Evolutionary conservation across 2,113 vertebrate genomes (phyloP).

Genomic region (Columba livia): DNA sequence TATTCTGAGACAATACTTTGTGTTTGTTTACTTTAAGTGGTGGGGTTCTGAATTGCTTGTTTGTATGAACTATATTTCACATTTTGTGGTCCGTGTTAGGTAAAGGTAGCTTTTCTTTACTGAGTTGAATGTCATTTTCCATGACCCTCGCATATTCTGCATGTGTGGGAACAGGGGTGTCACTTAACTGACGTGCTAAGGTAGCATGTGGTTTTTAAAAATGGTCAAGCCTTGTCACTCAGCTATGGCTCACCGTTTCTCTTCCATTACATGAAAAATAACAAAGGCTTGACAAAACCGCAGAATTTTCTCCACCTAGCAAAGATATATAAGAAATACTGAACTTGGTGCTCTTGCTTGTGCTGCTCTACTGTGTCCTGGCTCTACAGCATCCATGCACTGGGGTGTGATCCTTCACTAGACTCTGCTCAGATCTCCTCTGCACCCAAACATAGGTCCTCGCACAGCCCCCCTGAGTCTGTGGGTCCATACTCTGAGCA

Average conservation of each 20-base stretch:
- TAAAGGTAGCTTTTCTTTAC: neutral
- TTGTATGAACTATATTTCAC: neutral
- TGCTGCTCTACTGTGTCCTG: neutral
- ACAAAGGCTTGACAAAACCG: neutral
- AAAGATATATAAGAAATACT: neutral
- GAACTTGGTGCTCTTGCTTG: neutral
- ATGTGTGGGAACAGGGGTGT: neutral
- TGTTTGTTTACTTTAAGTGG: neutral
- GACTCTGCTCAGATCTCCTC: neutral
- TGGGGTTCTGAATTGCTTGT: neutral
- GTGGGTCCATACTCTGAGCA: neutral
- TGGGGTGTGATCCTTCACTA: neutral
- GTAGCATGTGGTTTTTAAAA: neutral
- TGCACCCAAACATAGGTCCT: neutral
- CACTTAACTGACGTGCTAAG: neutral
- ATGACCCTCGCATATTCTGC: neutral
- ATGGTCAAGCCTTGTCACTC: neutral
- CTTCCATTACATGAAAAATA: neutral
- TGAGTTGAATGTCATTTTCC: neutral
- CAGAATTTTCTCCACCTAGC: neutral
- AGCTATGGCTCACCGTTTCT: neutral
- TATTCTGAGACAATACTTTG: neutral
- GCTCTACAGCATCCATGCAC: neutral
- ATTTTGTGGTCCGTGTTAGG: neutral
- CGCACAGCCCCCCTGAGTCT: neutral